Conservation (phyloP, 1,140 invertebrate species). For the Sycobia sp. region DNA sequence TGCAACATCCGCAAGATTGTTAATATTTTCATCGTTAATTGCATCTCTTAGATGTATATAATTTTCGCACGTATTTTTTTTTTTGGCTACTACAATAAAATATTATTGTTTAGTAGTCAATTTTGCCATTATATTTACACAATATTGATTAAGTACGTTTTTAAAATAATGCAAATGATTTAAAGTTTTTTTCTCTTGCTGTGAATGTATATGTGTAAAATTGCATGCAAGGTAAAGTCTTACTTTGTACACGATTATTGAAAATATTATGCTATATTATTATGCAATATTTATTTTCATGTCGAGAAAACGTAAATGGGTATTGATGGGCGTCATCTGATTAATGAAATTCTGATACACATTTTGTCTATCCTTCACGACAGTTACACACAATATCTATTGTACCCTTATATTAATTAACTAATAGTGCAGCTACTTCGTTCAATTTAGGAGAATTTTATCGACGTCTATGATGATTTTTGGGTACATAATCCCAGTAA, state of each 20-base stretch:
- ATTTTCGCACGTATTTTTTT: slow-evolving; percentile 57
- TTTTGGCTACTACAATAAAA: slow-evolving; percentile 58
- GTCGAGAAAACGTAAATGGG: neutral
- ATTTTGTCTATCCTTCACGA: slow-evolving; percentile 48
- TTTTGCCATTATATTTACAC: slow-evolving; percentile 62
- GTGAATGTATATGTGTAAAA: slow-evolving; percentile 55
- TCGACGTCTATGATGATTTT: slow-evolving; percentile 40
- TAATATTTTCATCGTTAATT: slow-evolving; percentile 30
- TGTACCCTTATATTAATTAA: slow-evolving; percentile 38
- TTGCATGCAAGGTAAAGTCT: slow-evolving; percentile 48
- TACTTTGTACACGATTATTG: slow-evolving; percentile 39
- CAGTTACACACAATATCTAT: slow-evolving; percentile 57
- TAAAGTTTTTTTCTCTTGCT: slow-evolving; percentile 25
- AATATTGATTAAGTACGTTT: slow-evolving; percentile 48
- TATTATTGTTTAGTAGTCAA: slow-evolving; percentile 57
- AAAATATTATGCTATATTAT: neutral
- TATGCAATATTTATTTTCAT: neutral
- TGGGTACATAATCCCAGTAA: slow-evolving; percentile 51
- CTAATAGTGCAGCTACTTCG: slow-evolving; percentile 45
- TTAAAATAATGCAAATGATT: slow-evolving; percentile 31
- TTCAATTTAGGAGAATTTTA: slow-evolving; percentile 45
- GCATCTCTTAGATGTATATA: slow-evolving; percentile 51
- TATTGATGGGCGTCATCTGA: neutral
- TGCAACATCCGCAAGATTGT: slow-evolving; percentile 45
- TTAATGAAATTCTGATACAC: slow-evolving; percentile 30